Conservation (phyloP, 2,113 vertebrate genomes). For the Vulpes vulpes region DNA sequence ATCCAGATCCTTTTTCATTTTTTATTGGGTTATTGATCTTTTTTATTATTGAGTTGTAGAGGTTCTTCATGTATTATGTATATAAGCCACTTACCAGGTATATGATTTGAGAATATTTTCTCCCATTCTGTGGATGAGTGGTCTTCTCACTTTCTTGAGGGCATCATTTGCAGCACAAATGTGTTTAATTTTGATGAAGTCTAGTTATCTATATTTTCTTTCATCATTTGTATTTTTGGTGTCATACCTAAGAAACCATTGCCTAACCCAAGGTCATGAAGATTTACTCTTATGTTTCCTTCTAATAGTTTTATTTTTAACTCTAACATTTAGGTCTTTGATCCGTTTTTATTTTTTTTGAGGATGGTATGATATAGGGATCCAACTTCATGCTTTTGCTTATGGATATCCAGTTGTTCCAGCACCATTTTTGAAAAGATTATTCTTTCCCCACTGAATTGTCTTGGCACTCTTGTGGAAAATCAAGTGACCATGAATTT, state of each 20-base stretch:
- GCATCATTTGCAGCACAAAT: not conserved
- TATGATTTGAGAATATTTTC: not conserved
- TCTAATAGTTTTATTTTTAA: not conserved
- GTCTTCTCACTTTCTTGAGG: not conserved
- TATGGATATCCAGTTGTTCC: not conserved
- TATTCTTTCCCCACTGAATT: not conserved
- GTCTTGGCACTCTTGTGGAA: not conserved
- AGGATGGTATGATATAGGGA: not conserved
- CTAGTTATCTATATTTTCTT: not conserved
- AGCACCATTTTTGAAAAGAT: not conserved
- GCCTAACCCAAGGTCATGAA: not conserved
- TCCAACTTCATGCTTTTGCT: not conserved
- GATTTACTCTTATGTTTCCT: not conserved
- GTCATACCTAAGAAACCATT: not conserved
- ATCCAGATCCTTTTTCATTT: not conserved
- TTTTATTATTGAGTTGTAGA: not conserved
- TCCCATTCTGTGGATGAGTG: not conserved
- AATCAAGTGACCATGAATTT: not conserved
- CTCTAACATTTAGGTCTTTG: not conserved
- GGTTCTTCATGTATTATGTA: not conserved
- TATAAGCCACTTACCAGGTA: not conserved
- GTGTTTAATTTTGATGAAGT: constrained; percentile 9
- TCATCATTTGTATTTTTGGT: not conserved
- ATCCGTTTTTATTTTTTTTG: not conserved
- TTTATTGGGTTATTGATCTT: not conserved